These are phyloP conservation scores for Geopemphigus sp. DNA, from an alignment of 1,140 invertebrate genomes.

Conservation along the genomic window DNA sequence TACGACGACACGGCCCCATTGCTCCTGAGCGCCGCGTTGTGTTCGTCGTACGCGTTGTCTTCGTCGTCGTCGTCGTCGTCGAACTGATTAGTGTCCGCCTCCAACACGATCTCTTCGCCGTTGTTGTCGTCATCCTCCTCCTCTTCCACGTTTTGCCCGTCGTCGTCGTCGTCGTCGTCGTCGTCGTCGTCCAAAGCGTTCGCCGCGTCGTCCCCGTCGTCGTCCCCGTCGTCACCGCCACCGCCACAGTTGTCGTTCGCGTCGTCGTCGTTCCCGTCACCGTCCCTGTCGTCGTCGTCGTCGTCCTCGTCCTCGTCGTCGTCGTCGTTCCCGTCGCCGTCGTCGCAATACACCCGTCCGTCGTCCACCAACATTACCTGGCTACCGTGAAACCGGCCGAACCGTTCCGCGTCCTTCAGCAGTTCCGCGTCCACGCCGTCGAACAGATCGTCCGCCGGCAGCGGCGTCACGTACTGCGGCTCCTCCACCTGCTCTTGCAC, in stretches of 20 bases:
- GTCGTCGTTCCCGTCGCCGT: neutral
- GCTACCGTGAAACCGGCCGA: neutral
- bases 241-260: neutral
- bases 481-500: neutral
- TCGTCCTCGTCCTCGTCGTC: neutral
- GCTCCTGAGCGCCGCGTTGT: neutral
- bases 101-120: neutral
- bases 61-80: slow-evolving; percentile 28
- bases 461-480: slow-evolving; percentile 25
- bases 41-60: neutral
- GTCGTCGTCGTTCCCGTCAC: neutral
- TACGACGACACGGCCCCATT: slow-evolving; percentile 4
- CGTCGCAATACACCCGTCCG: neutral
- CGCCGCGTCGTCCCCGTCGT: neutral
- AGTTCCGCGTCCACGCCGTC: slow-evolving; percentile 12
- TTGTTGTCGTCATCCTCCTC: slow-evolving; percentile 7
- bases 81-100: neutral
- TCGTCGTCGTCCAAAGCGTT: neutral
- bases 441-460: slow-evolving; percentile 28
- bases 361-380: neutral
- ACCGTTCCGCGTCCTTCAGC: slow-evolving; percentile 16
- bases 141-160: neutral
- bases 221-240: neutral
- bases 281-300: neutral
- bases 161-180: neutral